These are phyloP conservation scores for Coregonus ussuriensis DNA, from an alignment of 2,797 vertebrate species.

Conservation along the genomic window DNA sequence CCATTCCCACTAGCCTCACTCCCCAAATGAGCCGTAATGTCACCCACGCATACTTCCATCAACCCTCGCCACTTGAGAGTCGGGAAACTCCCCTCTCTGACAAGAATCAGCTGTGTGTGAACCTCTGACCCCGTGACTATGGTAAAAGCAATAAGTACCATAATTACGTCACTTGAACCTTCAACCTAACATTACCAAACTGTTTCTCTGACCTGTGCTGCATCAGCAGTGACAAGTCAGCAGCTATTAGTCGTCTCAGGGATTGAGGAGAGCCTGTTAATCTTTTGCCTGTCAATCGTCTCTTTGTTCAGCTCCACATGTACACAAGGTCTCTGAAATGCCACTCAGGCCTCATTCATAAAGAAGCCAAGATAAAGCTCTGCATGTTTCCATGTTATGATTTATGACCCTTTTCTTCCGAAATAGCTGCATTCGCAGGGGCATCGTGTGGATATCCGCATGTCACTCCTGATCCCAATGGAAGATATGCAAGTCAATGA, in stretches of 20 bases:
- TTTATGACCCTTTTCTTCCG: too few species aligned
- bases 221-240: constrained; percentile 34
- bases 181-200: constrained; percentile 21
- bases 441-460: too few species aligned
- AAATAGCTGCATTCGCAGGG: too few species aligned
- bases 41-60: constrained; percentile 14
- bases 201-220: constrained; percentile 25
- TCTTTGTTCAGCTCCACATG: too few species aligned
- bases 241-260: not conserved
- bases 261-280: not conserved
- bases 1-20: not conserved
- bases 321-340: too few species aligned
- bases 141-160: constrained; percentile 44
- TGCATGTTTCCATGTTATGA: too few species aligned
- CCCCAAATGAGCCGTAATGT: not conserved
- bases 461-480: not conserved
- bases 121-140: constrained; percentile 37
- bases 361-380: too few species aligned
- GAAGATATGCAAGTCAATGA: not conserved
- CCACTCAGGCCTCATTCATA: too few species aligned
- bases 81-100: constrained; percentile 15
- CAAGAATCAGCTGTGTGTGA: not conserved
- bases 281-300: too few species aligned
- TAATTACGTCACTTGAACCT: constrained; percentile 33
- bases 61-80: not conserved